phyloP scores from a whole-genome alignment of 2,113 vertebrate genomes.

The Hippocampus mohnikei region DNA sequence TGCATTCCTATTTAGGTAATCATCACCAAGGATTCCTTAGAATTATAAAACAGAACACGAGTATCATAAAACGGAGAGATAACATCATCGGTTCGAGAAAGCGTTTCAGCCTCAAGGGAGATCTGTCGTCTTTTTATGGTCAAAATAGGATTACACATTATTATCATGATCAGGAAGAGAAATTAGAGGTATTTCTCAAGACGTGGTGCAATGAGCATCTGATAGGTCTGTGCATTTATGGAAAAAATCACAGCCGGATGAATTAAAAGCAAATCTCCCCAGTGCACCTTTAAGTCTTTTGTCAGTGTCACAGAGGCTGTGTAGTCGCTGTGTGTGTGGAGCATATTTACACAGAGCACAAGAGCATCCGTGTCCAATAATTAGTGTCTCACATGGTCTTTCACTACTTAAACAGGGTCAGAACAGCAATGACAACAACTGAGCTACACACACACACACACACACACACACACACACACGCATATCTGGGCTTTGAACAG shows the following conservation, averaged over 20 bases:
- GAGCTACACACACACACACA: slow-evolving; percentile 32
- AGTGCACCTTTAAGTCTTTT: slow-evolving; percentile 69
- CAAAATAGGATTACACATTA: slow-evolving; percentile 46
- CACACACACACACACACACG: slow-evolving; percentile 19
- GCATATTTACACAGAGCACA: slow-evolving; percentile 74
- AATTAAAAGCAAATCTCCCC: slow-evolving; percentile 67
- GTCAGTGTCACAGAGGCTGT: slow-evolving; percentile 61
- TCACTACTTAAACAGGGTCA: slow-evolving; percentile 72
- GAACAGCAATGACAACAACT: slow-evolving; percentile 58
- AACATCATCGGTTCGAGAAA: slow-evolving; percentile 17
- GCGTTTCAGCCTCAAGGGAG: neutral
- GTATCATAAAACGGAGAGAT: neutral
- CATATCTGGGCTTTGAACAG: slow-evolving; percentile 65
- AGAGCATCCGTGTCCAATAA: slow-evolving; percentile 71
- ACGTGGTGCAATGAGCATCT: slow-evolving; percentile 55
- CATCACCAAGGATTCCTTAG: neutral
- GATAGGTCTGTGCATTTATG: slow-evolving; percentile 72
- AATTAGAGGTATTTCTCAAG: slow-evolving; percentile 71
- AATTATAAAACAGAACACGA: neutral
- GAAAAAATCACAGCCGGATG: slow-evolving; percentile 71
- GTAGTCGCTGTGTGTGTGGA: slow-evolving; percentile 54
- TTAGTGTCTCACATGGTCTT: slow-evolving; percentile 72
- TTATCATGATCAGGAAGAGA: slow-evolving; percentile 60
- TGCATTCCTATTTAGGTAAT: neutral
- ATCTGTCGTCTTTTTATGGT: neutral